A percentile compares a stretch with the other conserved stretches of the same genome.
These are phyloP conservation scores for Drosophila buzzatii DNA, from an alignment of 2,888 invertebrate species.

Conservation along the genomic window DNA sequence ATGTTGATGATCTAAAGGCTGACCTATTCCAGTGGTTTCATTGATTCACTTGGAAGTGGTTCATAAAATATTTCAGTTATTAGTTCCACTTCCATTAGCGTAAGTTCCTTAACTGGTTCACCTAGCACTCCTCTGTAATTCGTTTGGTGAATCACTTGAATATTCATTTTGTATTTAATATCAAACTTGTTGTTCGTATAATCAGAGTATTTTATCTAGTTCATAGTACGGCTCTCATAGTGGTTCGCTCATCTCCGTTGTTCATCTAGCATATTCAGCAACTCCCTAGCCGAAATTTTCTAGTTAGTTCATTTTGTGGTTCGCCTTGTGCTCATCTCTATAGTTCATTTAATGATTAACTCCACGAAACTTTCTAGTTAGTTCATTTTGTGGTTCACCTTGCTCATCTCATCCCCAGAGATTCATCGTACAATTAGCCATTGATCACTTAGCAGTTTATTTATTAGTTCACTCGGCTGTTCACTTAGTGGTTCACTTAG, in stretches of 20 bases:
- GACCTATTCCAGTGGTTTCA: not conserved
- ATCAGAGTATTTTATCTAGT: not conserved
- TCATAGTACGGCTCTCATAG: not conserved
- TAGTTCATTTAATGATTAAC: not conserved
- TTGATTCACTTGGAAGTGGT: not conserved
- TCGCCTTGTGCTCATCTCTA: not conserved
- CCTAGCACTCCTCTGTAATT: not conserved
- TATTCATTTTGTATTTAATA: not conserved
- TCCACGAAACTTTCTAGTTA: not conserved
- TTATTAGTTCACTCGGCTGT: slow-evolving; percentile 7
- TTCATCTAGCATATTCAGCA: not conserved
- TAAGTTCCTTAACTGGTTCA: too few species aligned
- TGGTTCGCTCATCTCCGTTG: not conserved
- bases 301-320: not conserved
- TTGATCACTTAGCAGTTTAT: not conserved
- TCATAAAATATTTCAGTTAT: too few species aligned
- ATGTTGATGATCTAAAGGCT: not conserved
- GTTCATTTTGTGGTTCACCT: not conserved
- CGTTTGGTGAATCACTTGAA: not conserved
- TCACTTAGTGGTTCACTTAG: slow-evolving; percentile 8
- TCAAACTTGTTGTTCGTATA: not conserved
- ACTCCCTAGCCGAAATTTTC: not conserved
- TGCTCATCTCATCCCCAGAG: too few species aligned
- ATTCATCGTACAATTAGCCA: not conserved
- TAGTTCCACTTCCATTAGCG: too few species aligned